These are phyloP conservation scores for Thinocorus orbignyianus DNA, from an alignment of 2,113 vertebrate genomes.

Conservation along the genomic window DNA sequence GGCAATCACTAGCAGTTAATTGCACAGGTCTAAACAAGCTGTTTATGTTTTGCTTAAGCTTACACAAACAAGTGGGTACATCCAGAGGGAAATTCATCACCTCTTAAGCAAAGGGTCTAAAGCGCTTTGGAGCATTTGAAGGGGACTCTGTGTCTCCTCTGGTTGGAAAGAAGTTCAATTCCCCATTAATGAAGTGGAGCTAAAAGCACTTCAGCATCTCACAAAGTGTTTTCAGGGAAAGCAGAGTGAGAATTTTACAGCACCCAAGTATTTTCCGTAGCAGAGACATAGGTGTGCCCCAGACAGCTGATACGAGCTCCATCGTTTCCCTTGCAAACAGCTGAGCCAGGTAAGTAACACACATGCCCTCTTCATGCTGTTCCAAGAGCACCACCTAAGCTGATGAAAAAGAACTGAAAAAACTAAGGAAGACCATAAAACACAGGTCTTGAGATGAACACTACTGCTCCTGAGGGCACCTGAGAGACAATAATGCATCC, in stretches of 20 bases:
- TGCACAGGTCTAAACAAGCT: not conserved
- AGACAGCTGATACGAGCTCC: accelerated
- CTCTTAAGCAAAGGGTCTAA: not conserved
- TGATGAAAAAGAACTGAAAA: not conserved
- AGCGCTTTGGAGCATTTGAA: not conserved
- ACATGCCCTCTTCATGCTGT: not conserved
- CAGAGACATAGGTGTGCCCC: not conserved
- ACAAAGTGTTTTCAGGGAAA: not conserved
- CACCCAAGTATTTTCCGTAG: not conserved
- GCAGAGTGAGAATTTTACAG: not conserved
- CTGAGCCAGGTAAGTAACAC: not conserved
- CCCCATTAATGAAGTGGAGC: not conserved
- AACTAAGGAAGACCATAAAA: not conserved
- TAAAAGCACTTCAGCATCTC: not conserved
- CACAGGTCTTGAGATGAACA: not conserved
- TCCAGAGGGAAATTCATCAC: not conserved
- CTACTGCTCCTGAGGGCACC: no score
- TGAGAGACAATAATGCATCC: not conserved
- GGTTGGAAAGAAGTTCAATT: not conserved
- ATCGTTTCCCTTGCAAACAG: not conserved
- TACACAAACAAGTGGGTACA: not conserved
- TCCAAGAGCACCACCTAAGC: not conserved
- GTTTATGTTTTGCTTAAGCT: not conserved
- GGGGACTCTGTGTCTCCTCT: not conserved
- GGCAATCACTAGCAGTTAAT: not conserved